These are phyloP conservation scores for Pipistrellus pipistrellus DNA, from an alignment of 2,797 vertebrate species.

Conservation along the genomic window DNA sequence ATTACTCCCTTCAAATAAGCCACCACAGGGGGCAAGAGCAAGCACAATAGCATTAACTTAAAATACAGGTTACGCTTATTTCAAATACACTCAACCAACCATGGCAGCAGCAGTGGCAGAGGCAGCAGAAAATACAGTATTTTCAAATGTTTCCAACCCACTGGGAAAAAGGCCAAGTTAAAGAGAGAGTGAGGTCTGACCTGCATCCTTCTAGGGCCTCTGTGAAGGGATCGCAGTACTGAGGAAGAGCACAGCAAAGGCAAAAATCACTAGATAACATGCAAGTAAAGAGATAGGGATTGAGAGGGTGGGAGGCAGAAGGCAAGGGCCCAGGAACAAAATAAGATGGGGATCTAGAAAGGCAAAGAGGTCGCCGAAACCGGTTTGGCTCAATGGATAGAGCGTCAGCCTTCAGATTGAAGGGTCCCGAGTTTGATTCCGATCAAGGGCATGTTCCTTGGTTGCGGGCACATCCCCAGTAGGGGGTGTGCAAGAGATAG, in stretches of 20 bases:
- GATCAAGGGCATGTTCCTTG: too few relatives aligned
- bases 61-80: constrained; percentile 66
- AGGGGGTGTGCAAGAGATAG: too few relatives aligned
- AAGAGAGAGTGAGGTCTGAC: constrained; percentile 20
- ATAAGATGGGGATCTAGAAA: neutral
- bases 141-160: constrained; percentile 70
- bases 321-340: neutral
- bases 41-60: constrained; percentile 71
- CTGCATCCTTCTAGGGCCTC: constrained; percentile 43
- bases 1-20: constrained; percentile 77
- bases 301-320: too few relatives aligned
- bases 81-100: constrained; percentile 61
- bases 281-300: neutral
- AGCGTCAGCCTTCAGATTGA: too few relatives aligned
- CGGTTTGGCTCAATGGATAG: too few relatives aligned
- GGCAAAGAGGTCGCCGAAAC: neutral
- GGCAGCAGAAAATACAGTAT: constrained; percentile 63
- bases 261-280: constrained; percentile 39
- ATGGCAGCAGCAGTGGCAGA: constrained; percentile 37
- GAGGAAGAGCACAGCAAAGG: neutral
- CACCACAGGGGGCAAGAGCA: constrained; percentile 66
- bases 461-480: too few relatives aligned
- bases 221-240: neutral
- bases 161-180: constrained; percentile 71
- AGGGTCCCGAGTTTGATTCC: too few relatives aligned